Conservation (phyloP, 2,888 invertebrate genomes). For the Meteorus colon region DNA sequence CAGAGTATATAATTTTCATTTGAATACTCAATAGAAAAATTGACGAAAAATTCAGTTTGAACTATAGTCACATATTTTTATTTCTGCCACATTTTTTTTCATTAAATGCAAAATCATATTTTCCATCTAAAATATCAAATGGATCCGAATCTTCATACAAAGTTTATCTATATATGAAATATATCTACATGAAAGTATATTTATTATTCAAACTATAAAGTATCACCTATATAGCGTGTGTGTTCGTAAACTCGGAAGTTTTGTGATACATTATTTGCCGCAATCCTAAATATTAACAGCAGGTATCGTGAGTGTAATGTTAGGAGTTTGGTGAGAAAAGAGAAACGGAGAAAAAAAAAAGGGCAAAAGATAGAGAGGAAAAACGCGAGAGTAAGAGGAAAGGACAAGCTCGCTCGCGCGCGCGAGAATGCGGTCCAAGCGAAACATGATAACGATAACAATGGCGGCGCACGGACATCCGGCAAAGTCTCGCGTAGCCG, state of each 20-base stretch:
- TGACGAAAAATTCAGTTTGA: too few species aligned
- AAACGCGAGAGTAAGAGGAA: constrained; percentile 10
- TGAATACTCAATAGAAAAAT: too few species aligned
- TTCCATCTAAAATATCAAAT: too few species aligned
- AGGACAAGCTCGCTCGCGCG: constrained; percentile 29
- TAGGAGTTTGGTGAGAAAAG: neutral
- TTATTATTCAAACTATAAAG: neutral
- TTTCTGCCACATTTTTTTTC: too few species aligned
- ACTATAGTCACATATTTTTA: too few species aligned
- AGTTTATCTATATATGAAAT: too few species aligned
- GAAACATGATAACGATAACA: constrained; percentile 56
- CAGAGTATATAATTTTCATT: too few species aligned
- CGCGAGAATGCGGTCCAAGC: constrained; percentile 46
- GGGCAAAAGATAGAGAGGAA: neutral
- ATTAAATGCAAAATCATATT: too few species aligned
- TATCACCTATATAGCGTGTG: neutral
- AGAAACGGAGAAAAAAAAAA: neutral
- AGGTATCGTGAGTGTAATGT: neutral
- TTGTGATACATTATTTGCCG: neutral
- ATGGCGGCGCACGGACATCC: constrained; percentile 55
- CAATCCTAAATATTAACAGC: constrained; percentile 9
- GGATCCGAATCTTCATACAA: neutral
- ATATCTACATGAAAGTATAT: too few species aligned
- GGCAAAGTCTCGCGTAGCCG: constrained; percentile 49
- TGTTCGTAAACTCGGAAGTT: neutral